phyloP scores from a whole-genome alignment of 1,140 invertebrate genomes.

The Papilio polytes region DNA sequence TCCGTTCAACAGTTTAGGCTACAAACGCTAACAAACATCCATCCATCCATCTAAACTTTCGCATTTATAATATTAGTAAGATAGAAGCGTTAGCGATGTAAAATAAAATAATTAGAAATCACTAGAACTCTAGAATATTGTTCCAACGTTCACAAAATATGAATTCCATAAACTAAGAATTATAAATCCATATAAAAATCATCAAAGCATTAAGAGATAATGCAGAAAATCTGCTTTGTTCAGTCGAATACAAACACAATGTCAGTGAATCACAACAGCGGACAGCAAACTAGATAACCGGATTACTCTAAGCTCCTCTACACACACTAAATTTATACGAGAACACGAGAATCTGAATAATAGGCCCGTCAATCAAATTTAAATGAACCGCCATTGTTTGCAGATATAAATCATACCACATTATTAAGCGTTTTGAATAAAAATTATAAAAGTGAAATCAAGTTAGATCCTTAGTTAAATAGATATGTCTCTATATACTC shows the following conservation, averaged over 20 bases:
- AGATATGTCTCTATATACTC: too few relatives aligned
- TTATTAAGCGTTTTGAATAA: background rate
- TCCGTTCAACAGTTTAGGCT: too few relatives aligned
- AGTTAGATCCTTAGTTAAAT: too few relatives aligned
- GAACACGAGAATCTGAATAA: slow-evolving; percentile 8
- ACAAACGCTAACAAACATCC: too few relatives aligned
- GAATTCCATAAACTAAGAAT: background rate
- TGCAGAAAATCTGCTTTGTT: slow-evolving; percentile 16
- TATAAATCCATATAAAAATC: background rate
- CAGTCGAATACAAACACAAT: slow-evolving; percentile 1
- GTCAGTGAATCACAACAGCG: slow-evolving; percentile 19
- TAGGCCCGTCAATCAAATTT: slow-evolving; percentile 20
- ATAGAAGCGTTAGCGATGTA: too few relatives aligned
- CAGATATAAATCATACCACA: background rate
- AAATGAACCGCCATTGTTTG: slow-evolving; percentile 10
- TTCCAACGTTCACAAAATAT: too few relatives aligned
- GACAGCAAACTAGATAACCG: slow-evolving; percentile 22
- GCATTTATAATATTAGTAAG: too few relatives aligned
- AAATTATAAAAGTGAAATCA: too few relatives aligned
- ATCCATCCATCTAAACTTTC: too few relatives aligned
- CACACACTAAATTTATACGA: slow-evolving; percentile 24
- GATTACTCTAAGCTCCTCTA: slow-evolving; percentile 21
- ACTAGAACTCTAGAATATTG: too few relatives aligned
- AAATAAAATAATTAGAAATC: too few relatives aligned
- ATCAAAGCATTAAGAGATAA: slow-evolving; percentile 11